phyloP scores from a whole-genome alignment of 1,140 invertebrate genomes.

The Drosophila tristis region DNA sequence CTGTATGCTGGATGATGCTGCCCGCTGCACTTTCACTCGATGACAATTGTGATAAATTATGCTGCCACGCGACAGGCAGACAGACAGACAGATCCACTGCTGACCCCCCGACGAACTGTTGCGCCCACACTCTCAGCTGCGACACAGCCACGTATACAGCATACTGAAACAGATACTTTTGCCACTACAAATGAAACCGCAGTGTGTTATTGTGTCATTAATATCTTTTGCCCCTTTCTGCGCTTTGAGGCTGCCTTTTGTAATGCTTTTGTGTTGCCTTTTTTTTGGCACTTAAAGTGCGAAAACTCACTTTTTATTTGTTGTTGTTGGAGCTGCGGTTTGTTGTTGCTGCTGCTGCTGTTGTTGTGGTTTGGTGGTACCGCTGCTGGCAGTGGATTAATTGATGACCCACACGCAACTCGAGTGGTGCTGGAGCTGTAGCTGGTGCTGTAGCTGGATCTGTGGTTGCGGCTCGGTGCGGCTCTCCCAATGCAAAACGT shows the following conservation, averaged over 20 bases:
- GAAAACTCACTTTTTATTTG: conserved; percentile 39
- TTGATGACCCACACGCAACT: conserved; percentile 68
- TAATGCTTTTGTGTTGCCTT: conserved; percentile 1
- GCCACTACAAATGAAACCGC: conserved; percentile 62
- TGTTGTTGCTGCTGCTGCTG: conserved; percentile 4
- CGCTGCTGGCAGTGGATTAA: conserved; percentile 58
- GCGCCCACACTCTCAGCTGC: conserved; percentile 7
- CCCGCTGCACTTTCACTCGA: conserved; percentile 47
- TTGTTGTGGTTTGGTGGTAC: conserved; percentile 20
- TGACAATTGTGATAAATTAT: conserved; percentile 80
- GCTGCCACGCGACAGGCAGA: conserved; percentile 43
- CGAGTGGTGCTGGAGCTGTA: background rate
- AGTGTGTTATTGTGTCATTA: conserved; percentile 69
- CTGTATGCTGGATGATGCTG: conserved; percentile 2
- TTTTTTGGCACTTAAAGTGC: conserved; percentile 61
- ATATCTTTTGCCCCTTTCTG: conserved; percentile 36
- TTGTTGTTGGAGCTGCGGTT: background rate
- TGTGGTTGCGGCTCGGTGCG: background rate
- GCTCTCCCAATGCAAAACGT: conserved; percentile 17
- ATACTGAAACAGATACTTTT: conserved; percentile 16
- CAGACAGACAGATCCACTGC: conserved; percentile 25
- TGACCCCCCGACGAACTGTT: conserved; percentile 9
- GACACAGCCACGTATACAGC: conserved; percentile 2
- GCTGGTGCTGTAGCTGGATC: too few species aligned
- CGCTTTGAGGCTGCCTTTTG: conserved; percentile 26